phyloP scores from a whole-genome alignment of 2,888 invertebrate species.

The Taenaris catops region DNA sequence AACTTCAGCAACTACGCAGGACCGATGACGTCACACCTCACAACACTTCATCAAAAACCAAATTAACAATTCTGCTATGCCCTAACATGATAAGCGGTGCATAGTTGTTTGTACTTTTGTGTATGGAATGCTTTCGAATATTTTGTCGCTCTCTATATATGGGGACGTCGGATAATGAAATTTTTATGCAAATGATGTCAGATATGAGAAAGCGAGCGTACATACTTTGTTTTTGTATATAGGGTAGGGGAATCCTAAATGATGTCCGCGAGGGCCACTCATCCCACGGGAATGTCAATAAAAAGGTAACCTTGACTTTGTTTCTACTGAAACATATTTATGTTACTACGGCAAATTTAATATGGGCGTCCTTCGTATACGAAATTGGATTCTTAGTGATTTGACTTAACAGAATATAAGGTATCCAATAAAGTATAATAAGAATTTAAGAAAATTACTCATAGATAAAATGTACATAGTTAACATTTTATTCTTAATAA shows the following conservation, averaged over 20 bases:
- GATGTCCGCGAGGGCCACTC: slow-evolving; percentile 19
- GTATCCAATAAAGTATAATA: too few relatives aligned
- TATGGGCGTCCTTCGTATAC: not conserved
- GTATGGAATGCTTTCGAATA: slow-evolving; percentile 26
- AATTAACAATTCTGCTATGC: too few relatives aligned
- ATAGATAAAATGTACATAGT: too few relatives aligned
- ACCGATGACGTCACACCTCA: too few relatives aligned
- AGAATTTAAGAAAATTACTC: too few relatives aligned
- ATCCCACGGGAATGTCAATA: slow-evolving; percentile 15
- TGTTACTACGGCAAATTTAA: not conserved
- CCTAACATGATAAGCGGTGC: not conserved
- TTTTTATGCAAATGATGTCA: slow-evolving; percentile 31
- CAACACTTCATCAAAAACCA: too few relatives aligned
- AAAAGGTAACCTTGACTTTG: slow-evolving; percentile 13
- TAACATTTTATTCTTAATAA: too few relatives aligned
- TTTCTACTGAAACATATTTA: slow-evolving; percentile 1
- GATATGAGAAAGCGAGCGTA: slow-evolving; percentile 26
- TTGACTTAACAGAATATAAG: too few relatives aligned
- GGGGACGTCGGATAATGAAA: slow-evolving; percentile 29
- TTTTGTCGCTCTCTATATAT: slow-evolving; percentile 31
- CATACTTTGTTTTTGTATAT: slow-evolving; percentile 23
- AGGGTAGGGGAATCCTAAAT: slow-evolving; percentile 21
- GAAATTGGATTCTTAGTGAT: not conserved
- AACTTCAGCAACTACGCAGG: too few relatives aligned
- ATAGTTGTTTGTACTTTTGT: slow-evolving; percentile 15